Conservation (phyloP, 2,113 vertebrate species). For the Indicator maculatus region DNA sequence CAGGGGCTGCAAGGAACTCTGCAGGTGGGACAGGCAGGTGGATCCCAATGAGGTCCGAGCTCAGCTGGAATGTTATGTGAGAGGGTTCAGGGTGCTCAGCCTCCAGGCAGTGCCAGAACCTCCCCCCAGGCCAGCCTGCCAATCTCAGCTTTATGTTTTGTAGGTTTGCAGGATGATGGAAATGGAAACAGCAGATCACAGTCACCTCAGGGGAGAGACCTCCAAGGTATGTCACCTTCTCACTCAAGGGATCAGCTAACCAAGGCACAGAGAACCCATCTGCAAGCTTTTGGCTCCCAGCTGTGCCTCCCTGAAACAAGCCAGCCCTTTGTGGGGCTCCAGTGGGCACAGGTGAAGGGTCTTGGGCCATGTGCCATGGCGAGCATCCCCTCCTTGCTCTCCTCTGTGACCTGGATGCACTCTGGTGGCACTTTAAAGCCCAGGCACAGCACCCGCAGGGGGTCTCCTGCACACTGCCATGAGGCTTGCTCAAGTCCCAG, state of each 20-base stretch:
- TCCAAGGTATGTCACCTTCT: conserved; percentile 33
- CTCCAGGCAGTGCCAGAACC: neutral
- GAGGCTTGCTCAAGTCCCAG: neutral
- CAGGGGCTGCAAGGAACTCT: neutral
- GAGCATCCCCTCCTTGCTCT: rapidly evolving
- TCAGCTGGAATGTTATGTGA: neutral
- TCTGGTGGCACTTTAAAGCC: neutral
- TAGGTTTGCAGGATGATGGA: conserved; percentile 46
- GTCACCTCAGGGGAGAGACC: conserved; percentile 7
- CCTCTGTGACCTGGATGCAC: neutral
- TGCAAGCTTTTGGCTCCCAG: neutral
- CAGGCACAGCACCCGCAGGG: rapidly evolving
- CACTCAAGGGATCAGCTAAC: neutral
- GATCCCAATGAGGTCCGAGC: neutral
- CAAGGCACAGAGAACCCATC: rapidly evolving
- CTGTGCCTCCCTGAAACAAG: neutral
- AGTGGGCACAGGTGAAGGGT: rapidly evolving
- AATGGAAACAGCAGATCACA: conserved; percentile 64
- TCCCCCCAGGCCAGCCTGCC: neutral
- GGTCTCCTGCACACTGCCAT: neutral
- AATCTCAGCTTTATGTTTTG: neutral
- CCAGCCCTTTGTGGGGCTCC: neutral
- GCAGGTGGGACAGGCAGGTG: neutral
- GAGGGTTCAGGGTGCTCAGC: neutral
- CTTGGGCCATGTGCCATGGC: rapidly evolving